Base-by-base conservation (phyloP, 2,113 vertebrate species). In the Charina bottae region DNA sequence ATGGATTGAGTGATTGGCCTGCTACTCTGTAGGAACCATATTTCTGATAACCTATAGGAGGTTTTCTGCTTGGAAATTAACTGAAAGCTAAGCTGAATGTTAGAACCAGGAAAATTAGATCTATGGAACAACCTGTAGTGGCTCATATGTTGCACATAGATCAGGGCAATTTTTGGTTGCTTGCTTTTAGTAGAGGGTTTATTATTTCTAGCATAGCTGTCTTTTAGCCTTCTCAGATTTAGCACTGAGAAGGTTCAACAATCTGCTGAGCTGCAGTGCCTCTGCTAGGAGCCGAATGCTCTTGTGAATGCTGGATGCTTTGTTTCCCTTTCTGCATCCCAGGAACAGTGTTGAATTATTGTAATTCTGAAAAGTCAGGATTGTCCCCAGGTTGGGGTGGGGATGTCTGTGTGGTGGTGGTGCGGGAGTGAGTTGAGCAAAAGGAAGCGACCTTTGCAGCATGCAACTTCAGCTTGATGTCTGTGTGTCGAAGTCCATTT, bases 41-140 rank as follows among this genome's bases (percentile, higher is more conserved):
- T 97, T 97, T 97, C 89, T 97, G 97, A 96, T 97, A 97, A 95
- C 91, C 95, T 96, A 95, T 95, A 13, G 90, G 5, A 17, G 33
- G 68, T 11, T 54, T 53, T 33, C 78, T 33, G 90, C 94, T 62
- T 94, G 93, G 94, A 96, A 95, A 97, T 95, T 95, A 96, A 91
- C 95, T 42, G 92, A 89, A 95, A 97, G 86, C 92, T 95, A 96
- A 97, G 93, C 89, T 92, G 37, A 93, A 58, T 72, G 42, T 95
- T 94, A 94, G 89, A 8, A 92, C 94, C 78, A 23, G 58, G 64
- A 91, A 90, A 94, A 92, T 94, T 92, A 90, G 91, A 83, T 94
- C 96, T 96, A 96, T 95, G 91, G 96, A 96, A 92, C 72, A 92
- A 94, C 87, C 24, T 68, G 90, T 2, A 0, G 5, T 54, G 85